These are phyloP conservation scores for Campylomormyrus tamandua DNA, from an alignment of 2,113 vertebrate genomes.

Conservation along the genomic window DNA sequence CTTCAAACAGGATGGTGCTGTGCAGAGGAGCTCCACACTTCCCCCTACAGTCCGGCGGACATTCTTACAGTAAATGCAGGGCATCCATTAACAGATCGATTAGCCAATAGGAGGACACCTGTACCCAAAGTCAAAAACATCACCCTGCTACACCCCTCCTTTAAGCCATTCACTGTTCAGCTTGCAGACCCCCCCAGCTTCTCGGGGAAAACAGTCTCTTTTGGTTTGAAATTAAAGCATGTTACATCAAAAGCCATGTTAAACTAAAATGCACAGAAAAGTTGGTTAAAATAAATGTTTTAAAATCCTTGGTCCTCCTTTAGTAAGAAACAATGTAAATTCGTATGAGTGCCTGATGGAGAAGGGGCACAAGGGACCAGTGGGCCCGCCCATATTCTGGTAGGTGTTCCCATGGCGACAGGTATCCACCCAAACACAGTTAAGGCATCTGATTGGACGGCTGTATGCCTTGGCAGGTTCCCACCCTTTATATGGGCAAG, in stretches of 20 bases:
- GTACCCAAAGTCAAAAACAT: background rate
- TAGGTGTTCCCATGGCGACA: conserved; percentile 5
- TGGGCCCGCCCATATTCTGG: background rate
- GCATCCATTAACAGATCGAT: background rate
- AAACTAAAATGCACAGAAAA: background rate
- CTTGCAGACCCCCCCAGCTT: background rate
- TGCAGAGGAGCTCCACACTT: background rate
- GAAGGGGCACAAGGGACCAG: background rate
- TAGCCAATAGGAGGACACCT: background rate
- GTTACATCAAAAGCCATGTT: conserved; percentile 5
- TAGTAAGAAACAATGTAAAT: conserved; percentile 26
- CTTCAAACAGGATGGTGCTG: background rate
- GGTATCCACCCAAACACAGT: background rate
- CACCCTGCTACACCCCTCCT: background rate
- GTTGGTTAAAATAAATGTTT: background rate
- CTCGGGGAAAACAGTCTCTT: background rate
- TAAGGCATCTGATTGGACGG: conserved; percentile 51
- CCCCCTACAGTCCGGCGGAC: background rate
- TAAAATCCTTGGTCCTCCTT: conserved; percentile 24
- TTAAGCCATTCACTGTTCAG: background rate
- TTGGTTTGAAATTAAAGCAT: conserved; percentile 5
- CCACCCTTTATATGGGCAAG: background rate
- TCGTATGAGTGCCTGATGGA: background rate
- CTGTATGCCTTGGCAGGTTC: conserved; percentile 20
- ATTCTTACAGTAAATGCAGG: background rate